Percentiles rank a stretch among this genome's conserved stretches.
phyloP scores from a whole-genome alignment of 2,113 vertebrate genomes.

The Lethenteron reissneri region DNA sequence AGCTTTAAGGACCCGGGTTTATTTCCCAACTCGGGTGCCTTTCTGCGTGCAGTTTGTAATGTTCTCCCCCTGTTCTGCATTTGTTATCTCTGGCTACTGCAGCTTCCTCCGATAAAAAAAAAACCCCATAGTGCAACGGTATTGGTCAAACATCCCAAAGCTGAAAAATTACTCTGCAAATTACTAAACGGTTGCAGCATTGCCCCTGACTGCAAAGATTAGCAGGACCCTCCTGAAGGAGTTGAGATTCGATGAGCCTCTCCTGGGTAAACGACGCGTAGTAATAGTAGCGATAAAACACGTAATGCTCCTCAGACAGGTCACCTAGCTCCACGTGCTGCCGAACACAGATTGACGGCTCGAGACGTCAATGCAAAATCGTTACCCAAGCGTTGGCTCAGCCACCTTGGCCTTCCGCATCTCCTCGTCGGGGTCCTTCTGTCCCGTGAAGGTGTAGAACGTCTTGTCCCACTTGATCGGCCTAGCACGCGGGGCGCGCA shows the following conservation, averaged over 20 bases:
- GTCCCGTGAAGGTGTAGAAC: conserved; percentile 73
- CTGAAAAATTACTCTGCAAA: too few species aligned
- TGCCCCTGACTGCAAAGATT: too few species aligned
- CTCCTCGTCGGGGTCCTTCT: conserved; percentile 67
- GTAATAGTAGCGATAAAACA: neutral
- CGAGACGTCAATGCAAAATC: neutral
- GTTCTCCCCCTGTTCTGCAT: too few species aligned
- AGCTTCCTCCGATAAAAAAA: too few species aligned
- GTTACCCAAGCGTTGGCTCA: conserved; percentile 48
- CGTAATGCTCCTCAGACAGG: neutral
- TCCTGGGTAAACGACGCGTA: neutral
- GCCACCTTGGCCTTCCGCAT: conserved; percentile 42
- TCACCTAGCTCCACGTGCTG: neutral
- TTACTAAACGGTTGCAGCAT: too few species aligned
- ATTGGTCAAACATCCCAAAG: too few species aligned
- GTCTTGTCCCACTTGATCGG: conserved; percentile 82
- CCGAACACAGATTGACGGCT: neutral
- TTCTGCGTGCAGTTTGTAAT: too few species aligned
- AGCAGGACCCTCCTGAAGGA: neutral
- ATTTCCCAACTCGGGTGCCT: too few species aligned
- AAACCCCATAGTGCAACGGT: too few species aligned
- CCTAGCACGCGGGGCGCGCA: conserved; percentile 15
- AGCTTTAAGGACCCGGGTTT: too few species aligned
- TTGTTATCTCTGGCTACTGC: too few species aligned
- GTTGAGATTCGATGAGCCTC: neutral